Evolutionary conservation across 2,113 vertebrate genomes (phyloP).

Genomic region (Tupaia tana): DNA sequence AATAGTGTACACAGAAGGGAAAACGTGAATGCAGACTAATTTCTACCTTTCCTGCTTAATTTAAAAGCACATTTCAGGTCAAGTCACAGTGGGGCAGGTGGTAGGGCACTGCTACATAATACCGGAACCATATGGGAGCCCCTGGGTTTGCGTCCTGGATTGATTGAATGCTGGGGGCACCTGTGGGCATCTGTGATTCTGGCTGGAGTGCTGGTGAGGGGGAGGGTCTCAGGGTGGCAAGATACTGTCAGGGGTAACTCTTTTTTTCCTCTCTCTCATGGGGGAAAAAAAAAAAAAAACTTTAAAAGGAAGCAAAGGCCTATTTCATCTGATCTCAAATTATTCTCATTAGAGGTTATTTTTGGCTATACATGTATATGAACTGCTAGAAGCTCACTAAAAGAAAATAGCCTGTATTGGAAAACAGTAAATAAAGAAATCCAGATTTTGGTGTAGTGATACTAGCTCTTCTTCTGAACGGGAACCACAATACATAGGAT

Average conservation of each 20-base stretch:
- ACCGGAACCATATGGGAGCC: too few relatives aligned
- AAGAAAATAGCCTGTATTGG: constrained; percentile 13
- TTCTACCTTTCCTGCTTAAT: background rate
- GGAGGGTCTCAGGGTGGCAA: too few relatives aligned
- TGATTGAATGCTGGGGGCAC: too few relatives aligned
- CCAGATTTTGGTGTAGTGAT: background rate
- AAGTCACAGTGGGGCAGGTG: too few relatives aligned
- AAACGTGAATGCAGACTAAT: background rate
- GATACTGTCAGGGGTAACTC: too few relatives aligned
- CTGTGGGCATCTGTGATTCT: too few relatives aligned
- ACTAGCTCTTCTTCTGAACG: background rate
- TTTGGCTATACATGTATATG: background rate
- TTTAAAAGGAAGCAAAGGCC: background rate
- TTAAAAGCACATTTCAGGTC: background rate
- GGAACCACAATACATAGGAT: background rate
- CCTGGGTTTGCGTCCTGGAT: too few relatives aligned
- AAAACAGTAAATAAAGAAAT: background rate
- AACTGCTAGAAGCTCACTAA: background rate
- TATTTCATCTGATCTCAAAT: constrained; percentile 13
- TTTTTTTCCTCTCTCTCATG: too few relatives aligned
- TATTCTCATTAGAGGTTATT: background rate
- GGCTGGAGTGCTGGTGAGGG: too few relatives aligned
- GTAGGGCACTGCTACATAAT: too few relatives aligned
- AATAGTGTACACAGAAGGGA: background rate
- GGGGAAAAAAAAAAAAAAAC: too few relatives aligned